These are phyloP conservation scores for Pygoscelis adeliae DNA, from an alignment of 2,113 vertebrate species.

Conservation along the genomic window DNA sequence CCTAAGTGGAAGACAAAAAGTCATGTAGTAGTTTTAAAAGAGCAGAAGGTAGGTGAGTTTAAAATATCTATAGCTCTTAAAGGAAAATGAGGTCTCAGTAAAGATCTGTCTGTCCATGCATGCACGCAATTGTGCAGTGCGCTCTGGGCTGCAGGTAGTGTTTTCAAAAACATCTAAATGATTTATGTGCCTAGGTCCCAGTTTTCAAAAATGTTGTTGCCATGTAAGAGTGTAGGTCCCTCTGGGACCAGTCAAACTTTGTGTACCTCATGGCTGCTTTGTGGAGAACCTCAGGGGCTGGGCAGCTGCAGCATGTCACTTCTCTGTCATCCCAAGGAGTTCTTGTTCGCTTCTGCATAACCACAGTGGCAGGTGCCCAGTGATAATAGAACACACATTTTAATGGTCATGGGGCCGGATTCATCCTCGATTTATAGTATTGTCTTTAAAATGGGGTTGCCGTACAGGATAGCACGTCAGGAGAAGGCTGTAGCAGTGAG, in stretches of 20 bases:
- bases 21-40: not conserved
- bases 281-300: not conserved
- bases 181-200: not conserved
- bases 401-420: not conserved
- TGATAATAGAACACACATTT: not conserved
- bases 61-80: not conserved
- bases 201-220: not conserved
- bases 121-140: fast-evolving
- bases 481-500: not conserved
- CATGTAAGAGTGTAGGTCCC: fast-evolving
- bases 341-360: not conserved
- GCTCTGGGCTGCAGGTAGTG: not conserved
- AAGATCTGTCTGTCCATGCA: not conserved
- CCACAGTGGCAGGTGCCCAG: not conserved
- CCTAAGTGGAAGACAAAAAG: not conserved
- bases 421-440: not conserved
- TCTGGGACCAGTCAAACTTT: not conserved
- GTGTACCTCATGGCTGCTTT: fast-evolving
- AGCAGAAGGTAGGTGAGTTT: not conserved
- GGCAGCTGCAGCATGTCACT: not conserved
- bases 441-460: not conserved
- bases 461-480: not conserved
- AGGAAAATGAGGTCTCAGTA: not conserved
- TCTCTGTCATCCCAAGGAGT: not conserved
- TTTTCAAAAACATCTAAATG: not conserved